Evolutionary conservation across 2,113 vertebrate genomes (phyloP).

Genomic region (Poeciliopsis prolifica): DNA sequence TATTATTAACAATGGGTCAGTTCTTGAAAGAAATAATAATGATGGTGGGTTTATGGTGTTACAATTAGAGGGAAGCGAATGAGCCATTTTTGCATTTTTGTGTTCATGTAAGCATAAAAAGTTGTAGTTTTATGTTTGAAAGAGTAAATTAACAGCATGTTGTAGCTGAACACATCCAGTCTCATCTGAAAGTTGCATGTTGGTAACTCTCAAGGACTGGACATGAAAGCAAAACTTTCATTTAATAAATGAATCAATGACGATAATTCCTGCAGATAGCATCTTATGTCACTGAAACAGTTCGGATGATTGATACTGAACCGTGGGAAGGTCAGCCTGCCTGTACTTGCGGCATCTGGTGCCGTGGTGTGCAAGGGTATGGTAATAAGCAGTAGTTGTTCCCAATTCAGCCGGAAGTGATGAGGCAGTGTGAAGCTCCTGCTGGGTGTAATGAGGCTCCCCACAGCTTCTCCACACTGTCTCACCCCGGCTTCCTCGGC

Average conservation of each 20-base stretch:
- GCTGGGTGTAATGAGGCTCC: constrained; percentile 83
- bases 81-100: no score
- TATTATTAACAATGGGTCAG: no score
- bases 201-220: not conserved
- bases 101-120: no score
- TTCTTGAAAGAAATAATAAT: no score
- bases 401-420: constrained; percentile 71
- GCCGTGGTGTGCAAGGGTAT: constrained; percentile 24
- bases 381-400: constrained; percentile 56
- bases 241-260: not conserved
- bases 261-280: not conserved
- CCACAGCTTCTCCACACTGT: constrained; percentile 68
- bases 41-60: no score
- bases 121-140: no score
- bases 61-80: no score
- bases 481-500: constrained; percentile 62
- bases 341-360: constrained; percentile 24
- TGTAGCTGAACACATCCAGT: no score
- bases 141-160: no score
- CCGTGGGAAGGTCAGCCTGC: constrained; percentile 31
- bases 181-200: not conserved
- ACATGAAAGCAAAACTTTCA: not conserved
- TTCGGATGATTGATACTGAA: constrained; percentile 26
- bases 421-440: constrained; percentile 73
- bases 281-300: constrained; percentile 2